Conservation (phyloP, 2,797 vertebrate genomes). For the Catostomus latipinnis region DNA sequence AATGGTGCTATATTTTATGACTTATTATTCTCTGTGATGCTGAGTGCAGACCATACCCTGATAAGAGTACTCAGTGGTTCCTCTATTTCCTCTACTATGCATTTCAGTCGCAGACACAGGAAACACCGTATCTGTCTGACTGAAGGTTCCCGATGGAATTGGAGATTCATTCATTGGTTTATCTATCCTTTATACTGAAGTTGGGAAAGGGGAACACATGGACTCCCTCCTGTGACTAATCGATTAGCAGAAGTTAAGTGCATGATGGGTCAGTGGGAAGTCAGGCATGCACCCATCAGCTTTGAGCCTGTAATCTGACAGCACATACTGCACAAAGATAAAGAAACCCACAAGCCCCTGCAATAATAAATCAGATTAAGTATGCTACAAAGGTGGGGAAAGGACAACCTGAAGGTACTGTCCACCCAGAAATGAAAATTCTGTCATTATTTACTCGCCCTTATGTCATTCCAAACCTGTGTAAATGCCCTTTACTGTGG, state of each 20-base stretch:
- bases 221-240: conserved; percentile 39
- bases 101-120: conserved; percentile 12
- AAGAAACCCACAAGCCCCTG: conserved; percentile 18
- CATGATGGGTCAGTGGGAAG: conserved; percentile 18
- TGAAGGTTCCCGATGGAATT: conserved; percentile 4
- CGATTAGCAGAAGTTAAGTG: conserved; percentile 30
- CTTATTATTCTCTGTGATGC: conserved; percentile 20
- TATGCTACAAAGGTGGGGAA: conserved; percentile 11
- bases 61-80: conserved; percentile 39
- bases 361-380: conserved; percentile 23
- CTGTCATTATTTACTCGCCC: too few species aligned
- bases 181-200: conserved; percentile 10
- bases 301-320: conserved; percentile 37
- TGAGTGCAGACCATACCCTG: conserved; percentile 11
- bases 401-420: neutral
- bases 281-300: conserved; percentile 20
- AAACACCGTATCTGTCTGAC: conserved; percentile 34
- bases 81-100: conserved; percentile 29
- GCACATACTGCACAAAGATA: conserved; percentile 24
- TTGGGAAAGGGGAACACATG: conserved; percentile 5
- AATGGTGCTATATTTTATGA: conserved; percentile 21
- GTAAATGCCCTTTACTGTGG: too few species aligned
- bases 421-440: too few species aligned
- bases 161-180: conserved; percentile 38
- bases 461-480: too few species aligned